Percentiles rank a stretch among this genome's conserved stretches.
Evolutionary conservation across 2,113 vertebrate genomes (phyloP).

Genomic region (Callionymus lyra): DNA sequence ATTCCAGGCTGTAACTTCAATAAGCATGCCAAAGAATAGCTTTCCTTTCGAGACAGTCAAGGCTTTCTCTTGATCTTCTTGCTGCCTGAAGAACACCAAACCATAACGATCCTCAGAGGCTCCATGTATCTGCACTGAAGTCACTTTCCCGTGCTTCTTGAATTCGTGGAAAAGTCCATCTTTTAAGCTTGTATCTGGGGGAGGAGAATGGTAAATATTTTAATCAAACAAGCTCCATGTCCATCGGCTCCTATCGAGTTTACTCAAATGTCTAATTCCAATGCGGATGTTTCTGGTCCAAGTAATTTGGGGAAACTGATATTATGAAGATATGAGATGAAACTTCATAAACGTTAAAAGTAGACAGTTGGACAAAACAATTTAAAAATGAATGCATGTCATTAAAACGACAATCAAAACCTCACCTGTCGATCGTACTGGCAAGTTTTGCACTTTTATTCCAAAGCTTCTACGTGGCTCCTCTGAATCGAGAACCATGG

Average conservation of each 20-base stretch:
- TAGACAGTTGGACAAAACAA: too few relatives aligned
- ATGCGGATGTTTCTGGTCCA: too few relatives aligned
- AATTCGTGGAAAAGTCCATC: slow-evolving; percentile 98
- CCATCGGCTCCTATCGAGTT: too few relatives aligned
- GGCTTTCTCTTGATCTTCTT: slow-evolving; percentile 97
- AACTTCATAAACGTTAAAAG: too few relatives aligned
- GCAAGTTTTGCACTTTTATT: slow-evolving; percentile 97
- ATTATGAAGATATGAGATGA: too few relatives aligned
- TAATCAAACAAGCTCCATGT: too few relatives aligned
- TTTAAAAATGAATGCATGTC: too few relatives aligned
- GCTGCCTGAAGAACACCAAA: slow-evolving; percentile 94
- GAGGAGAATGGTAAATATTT: not conserved
- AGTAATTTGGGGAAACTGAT: too few relatives aligned
- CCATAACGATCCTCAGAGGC: slow-evolving; percentile 92
- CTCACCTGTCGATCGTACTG: slow-evolving; percentile 93
- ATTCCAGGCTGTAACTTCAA: slow-evolving; percentile 95
- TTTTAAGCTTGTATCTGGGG: slow-evolving; percentile 93
- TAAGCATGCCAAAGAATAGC: slow-evolving; percentile 98
- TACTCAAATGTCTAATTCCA: too few relatives aligned
- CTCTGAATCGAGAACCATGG: slow-evolving; percentile 81
- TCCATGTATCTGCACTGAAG: slow-evolving; percentile 96
- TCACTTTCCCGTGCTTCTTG: slow-evolving; percentile 98
- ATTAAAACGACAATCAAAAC: too few relatives aligned
- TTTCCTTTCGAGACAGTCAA: slow-evolving; percentile 93
- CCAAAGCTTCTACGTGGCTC: slow-evolving; percentile 97